Evolutionary conservation across 2,888 invertebrate species (phyloP).

Genomic region (Odontomyia ornata): DNA sequence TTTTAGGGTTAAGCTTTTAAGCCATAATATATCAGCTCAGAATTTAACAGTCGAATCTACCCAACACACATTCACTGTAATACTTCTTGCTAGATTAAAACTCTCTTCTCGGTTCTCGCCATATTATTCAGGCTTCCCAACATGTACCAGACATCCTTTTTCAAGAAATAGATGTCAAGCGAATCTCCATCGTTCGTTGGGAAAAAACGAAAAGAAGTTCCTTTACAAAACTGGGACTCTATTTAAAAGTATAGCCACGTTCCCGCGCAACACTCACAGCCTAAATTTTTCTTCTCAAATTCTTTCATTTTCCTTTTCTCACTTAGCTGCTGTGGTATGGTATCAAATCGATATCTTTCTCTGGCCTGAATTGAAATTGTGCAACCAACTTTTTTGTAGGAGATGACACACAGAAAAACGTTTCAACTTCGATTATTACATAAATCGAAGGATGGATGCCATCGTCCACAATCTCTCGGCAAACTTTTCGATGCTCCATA

Average conservation of each 20-base stretch:
- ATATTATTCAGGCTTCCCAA: not conserved
- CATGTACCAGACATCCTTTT: conserved; percentile 4
- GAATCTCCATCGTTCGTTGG: conserved; percentile 7
- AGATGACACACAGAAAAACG: conserved; percentile 38
- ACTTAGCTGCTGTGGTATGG: not conserved
- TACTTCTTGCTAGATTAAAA: not conserved
- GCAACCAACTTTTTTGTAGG: conserved; percentile 35
- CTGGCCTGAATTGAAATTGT: conserved; percentile 44
- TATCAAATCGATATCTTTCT: conserved; percentile 18
- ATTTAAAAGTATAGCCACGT: conserved; percentile 37
- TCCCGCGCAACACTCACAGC: conserved; percentile 6
- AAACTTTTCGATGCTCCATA: not conserved
- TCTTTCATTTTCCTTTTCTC: conserved; percentile 2
- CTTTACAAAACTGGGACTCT: conserved; percentile 10
- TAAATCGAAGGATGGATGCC: conserved; percentile 27
- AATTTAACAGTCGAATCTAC: too few relatives aligned
- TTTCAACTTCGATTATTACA: conserved; percentile 42
- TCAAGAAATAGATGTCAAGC: conserved; percentile 38
- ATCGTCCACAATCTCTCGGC: not conserved
- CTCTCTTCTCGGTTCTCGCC: not conserved
- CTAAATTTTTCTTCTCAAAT: not conserved
- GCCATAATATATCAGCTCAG: too few relatives aligned
- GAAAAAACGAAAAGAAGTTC: conserved; percentile 4
- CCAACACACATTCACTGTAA: not conserved
- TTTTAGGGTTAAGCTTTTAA: too few relatives aligned